Conservation (phyloP, 2,797 vertebrate species). For the Hydrophis major region DNA sequence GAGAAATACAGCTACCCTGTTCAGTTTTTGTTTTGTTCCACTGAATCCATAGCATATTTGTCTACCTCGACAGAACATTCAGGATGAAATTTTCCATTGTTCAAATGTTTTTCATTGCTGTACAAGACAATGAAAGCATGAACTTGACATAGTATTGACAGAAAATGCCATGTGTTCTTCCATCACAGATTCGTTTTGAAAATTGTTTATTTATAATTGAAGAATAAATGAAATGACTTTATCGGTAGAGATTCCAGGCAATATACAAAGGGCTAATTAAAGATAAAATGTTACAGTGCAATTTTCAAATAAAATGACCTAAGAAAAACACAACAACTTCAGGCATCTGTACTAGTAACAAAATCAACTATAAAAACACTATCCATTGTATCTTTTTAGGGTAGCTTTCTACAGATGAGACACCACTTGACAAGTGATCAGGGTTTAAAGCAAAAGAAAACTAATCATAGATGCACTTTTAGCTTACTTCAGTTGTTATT, state of each 20-base stretch:
- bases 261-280: not conserved
- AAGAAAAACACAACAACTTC: not conserved
- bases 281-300: not conserved
- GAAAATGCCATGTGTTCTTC: not conserved
- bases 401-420: not conserved
- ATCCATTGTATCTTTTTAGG: not conserved
- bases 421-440: not conserved
- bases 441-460: slow-evolving; percentile 22
- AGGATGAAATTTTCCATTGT: not conserved
- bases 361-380: not conserved
- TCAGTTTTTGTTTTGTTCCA: not conserved
- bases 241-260: not conserved
- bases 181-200: not conserved
- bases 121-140: not conserved
- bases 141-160: not conserved
- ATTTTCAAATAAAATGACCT: not conserved
- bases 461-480: slow-evolving; percentile 5
- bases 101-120: not conserved
- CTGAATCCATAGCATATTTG: not conserved
- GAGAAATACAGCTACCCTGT: not conserved
- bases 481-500: not conserved
- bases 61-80: not conserved
- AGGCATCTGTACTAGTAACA: not conserved
- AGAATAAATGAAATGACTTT: not conserved
- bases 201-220: not conserved